Evolutionary conservation across 2,797 vertebrate genomes (phyloP), one percentile per base, ranked within the genome.

Genomic region (Alauda arvensis): DNA sequence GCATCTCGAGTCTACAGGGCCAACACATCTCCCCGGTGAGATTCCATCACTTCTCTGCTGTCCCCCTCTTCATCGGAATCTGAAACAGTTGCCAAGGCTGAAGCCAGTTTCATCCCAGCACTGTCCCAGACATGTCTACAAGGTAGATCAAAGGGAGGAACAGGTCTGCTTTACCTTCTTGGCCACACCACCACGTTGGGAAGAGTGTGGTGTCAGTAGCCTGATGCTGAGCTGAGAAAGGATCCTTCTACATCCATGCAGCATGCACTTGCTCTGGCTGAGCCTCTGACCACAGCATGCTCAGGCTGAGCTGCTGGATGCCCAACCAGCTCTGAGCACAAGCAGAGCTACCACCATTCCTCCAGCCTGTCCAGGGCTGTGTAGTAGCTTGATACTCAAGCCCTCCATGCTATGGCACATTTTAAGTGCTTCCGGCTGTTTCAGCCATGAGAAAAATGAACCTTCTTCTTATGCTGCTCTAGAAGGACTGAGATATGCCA

Each of bases 41-140:
- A 31, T 7, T 49, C 17, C 26, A 34, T 25, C 1, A 1, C n/a
- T 70, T 9, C 26, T 49, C 33, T 78, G 31, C 66, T 1, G 4
- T 37, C 14, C 10, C 23, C 26, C 40, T 8, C 25, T 49, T 12
- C 29, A 20, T 0, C 1, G 0, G 6, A 68, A 67, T 26, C 24
- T 18, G 29, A 39, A 77, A 34, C 34, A 77, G 34, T 53, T 68
- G 34, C 25, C 26, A 31, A 51, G 23, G 6, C 34, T 53, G 48
- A 78, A 83, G 40, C 3, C 23, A 66, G 10, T 52, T 82, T 69
- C 6, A 1, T 19, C 66, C 16, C 28, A 49, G 52, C 31, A 37
- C 14, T 42, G 33, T 48, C 15, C 17, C 49, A 84, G 31, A 28
- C 12, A 28, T 1, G 8, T 55, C 59, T 55, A 11, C 0, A 3